These are phyloP conservation scores for Buphagus erythrorhynchus DNA, from an alignment of 2,797 vertebrate genomes.

Conservation along the genomic window DNA sequence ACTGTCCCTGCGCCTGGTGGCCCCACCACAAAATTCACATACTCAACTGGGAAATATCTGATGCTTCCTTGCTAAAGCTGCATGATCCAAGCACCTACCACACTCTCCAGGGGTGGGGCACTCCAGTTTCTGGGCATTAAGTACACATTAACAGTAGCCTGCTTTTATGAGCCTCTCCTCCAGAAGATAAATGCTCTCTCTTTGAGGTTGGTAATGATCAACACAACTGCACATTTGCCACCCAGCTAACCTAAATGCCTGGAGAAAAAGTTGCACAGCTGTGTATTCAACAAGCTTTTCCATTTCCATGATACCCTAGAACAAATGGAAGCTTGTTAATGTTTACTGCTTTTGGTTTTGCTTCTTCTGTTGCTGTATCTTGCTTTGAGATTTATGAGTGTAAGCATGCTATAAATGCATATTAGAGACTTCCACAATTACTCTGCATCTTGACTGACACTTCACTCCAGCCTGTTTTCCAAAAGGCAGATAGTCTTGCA, in stretches of 20 bases:
- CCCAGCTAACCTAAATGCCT: not conserved
- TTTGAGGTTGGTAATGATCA: not conserved
- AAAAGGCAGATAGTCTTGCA: not conserved
- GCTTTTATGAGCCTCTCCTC: not conserved
- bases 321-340: not conserved
- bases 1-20: not conserved
- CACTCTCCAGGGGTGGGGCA: not conserved
- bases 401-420: not conserved
- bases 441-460: not conserved
- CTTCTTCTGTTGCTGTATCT: not conserved
- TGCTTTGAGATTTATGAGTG: not conserved
- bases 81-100: fast-evolving
- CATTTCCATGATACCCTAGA: not conserved
- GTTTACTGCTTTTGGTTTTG: not conserved
- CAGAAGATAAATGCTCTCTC: not conserved
- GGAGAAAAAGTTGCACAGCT: not conserved
- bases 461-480: not conserved
- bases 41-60: not conserved
- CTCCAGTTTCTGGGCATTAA: not conserved
- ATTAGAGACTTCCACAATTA: not conserved
- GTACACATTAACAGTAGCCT: not conserved
- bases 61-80: not conserved
- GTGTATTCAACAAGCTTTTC: conserved; percentile 3
- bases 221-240: not conserved
- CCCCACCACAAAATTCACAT: not conserved